Percentiles rank a stretch among this genome's conserved stretches.
Conservation (phyloP, 2,797 vertebrate genomes). For the Hemitrygon akajei region DNA sequence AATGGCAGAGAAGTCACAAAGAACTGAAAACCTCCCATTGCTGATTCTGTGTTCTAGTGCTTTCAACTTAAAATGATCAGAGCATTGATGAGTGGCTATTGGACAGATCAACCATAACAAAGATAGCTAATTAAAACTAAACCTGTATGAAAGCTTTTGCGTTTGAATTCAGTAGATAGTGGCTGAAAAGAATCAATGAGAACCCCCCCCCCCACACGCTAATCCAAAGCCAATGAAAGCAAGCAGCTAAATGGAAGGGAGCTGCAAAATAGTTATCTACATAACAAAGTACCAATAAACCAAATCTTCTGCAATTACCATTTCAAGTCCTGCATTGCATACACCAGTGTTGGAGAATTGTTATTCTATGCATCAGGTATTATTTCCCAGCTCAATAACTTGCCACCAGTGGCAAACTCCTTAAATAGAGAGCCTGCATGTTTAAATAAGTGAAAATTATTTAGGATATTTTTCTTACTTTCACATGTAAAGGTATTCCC, state of each 20-base stretch:
- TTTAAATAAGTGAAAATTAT: background rate
- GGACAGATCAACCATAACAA: background rate
- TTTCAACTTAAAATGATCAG: background rate
- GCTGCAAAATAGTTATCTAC: background rate
- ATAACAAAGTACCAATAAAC: background rate
- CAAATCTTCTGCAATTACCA: background rate
- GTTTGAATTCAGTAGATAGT: background rate
- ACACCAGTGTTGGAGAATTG: background rate
- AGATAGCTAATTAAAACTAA: background rate
- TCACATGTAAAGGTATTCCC: background rate
- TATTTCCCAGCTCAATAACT: background rate
- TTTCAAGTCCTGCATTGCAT: background rate
- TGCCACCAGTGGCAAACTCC: background rate
- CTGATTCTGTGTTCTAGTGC: too few relatives aligned
- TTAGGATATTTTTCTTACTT: background rate
- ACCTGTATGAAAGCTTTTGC: background rate
- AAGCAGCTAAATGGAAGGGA: background rate
- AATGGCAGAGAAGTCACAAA: too few relatives aligned
- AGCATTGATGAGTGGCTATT: background rate
- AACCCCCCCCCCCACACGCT: background rate
- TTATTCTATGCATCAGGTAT: background rate
- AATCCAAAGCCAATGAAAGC: slow-evolving; percentile 7
- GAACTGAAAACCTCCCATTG: too few relatives aligned
- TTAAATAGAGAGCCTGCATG: background rate
- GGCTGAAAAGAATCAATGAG: background rate